Conservation (phyloP, 2,888 invertebrate genomes). For the Pollenia amentaria region DNA sequence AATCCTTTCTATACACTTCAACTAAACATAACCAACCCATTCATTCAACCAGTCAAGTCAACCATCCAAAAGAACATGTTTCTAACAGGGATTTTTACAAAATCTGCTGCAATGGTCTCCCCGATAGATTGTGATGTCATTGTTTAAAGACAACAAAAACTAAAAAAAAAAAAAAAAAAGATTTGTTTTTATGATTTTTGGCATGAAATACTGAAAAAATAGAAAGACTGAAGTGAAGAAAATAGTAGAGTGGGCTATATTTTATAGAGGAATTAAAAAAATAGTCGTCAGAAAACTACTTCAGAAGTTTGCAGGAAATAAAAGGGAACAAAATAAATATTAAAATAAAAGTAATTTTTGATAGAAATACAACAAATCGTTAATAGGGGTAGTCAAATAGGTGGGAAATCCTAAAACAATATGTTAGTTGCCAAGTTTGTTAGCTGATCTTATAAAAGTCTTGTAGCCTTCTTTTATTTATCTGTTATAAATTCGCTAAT, state of each 20-base stretch:
- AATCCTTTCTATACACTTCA: conserved; percentile 58
- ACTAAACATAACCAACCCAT: conserved; percentile 8
- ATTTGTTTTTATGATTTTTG: conserved; percentile 54
- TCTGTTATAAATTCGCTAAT: no score
- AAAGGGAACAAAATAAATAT: conserved; percentile 1
- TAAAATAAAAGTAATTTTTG: neutral
- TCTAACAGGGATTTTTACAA: conserved; percentile 36
- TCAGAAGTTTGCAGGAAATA: conserved; percentile 37
- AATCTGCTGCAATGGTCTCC: conserved; percentile 26
- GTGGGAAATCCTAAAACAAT: no score
- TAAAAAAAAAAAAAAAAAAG: conserved; percentile 9
- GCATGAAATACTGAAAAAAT: conserved; percentile 38
- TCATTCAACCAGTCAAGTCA: conserved; percentile 32
- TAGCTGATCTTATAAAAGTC: no score
- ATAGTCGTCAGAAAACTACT: conserved; percentile 42
- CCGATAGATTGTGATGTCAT: conserved; percentile 46
- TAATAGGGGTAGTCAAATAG: conserved; percentile 11
- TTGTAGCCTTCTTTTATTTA: no score
- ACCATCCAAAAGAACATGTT: conserved; percentile 40
- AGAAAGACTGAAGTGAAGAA: conserved; percentile 23
- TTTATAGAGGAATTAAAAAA: conserved; percentile 9
- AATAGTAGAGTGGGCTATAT: conserved; percentile 1
- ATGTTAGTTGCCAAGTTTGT: no score
- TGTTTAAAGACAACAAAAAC: conserved; percentile 35
- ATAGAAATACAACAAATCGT: neutral